Base-by-base conservation (phyloP, 2,113 vertebrate species). In the Periophthalmodon schlosseri region DNA sequence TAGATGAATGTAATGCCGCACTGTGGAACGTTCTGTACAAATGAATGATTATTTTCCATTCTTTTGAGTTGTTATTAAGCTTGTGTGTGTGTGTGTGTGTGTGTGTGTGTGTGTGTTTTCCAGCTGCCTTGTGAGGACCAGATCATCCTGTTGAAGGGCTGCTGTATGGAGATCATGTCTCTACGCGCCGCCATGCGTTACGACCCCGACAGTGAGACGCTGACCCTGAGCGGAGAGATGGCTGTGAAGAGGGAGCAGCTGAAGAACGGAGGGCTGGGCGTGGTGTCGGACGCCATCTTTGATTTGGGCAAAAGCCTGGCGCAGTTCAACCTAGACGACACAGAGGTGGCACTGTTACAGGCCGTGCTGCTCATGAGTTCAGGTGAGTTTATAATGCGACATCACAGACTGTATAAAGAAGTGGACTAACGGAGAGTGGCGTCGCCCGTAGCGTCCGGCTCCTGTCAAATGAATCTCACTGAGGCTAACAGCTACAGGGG, bases 161-260 rank as follows among this genome's bases (percentile, higher is more conserved):
- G 96, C 94, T 97, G 96, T 91, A 97, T 97, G 96, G 96, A 97
- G 94, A 97, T 97, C 93, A 97, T 97, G 96, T 97, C 96, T 1
- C 93, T 96, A 88, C 93, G 96, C 78, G 96, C 96, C 0, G 96
- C 96, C 33, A 96, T 97, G 77, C 96, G 96, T 90, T 97, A 97
- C 36, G 96, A 97, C 92, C 95, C 96, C 0, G 96, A 97, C 79
- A 97, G 96, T 21, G 96, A 97, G 89, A 97, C 96, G 15, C 92
- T 97, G 86, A 97, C 96, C 1, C 93, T 97, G 74, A 97, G 95
- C n/a, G 96, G 96, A 52, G 96, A 97, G 87, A 97, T 97, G 96
- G 96, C 96, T 0, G 96, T 97, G 77, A 97, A 96, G 78, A 90
- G 95, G 0, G 96, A 97, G 92, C 96, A 97, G 91, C 95, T 97